phyloP scores from a whole-genome alignment of 2,797 vertebrate species.

The Enteromius unitaeniatus region DNA sequence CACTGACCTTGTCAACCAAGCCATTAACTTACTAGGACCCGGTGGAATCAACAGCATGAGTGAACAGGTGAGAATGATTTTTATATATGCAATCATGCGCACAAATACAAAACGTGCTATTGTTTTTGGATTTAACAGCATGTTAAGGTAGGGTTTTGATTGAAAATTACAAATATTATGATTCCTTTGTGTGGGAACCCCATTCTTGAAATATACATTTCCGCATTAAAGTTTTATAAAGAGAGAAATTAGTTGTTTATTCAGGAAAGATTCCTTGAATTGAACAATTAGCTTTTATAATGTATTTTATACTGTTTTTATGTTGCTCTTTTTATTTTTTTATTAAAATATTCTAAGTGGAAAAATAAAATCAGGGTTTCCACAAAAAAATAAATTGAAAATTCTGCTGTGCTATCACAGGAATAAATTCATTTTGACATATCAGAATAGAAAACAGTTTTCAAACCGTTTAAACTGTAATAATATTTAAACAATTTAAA shows the following conservation, averaged over 20 bases:
- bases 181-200: neutral
- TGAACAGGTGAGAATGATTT: slow-evolving; percentile 86
- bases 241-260: neutral
- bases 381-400: neutral
- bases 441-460: too few relatives aligned
- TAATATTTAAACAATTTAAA: too few relatives aligned
- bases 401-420: neutral
- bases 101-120: neutral
- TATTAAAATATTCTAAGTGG: neutral
- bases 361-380: neutral
- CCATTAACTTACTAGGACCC: slow-evolving; percentile 90
- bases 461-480: neutral
- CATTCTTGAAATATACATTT: neutral
- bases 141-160: neutral
- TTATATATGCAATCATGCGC: slow-evolving; percentile 38
- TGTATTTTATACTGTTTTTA: neutral
- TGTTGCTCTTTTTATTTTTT: neutral
- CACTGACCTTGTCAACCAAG: slow-evolving; percentile 96
- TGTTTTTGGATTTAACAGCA: neutral
- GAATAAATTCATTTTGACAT: neutral
- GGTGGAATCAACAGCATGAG: slow-evolving; percentile 98
- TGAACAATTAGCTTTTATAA: too few relatives aligned
- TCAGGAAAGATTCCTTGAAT: neutral
- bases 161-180: neutral
- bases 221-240: neutral